A percentile compares a stretch with the other conserved stretches of the same genome.
phyloP scores from a whole-genome alignment of 2,888 invertebrate species.

The Cremastinae sp. region DNA sequence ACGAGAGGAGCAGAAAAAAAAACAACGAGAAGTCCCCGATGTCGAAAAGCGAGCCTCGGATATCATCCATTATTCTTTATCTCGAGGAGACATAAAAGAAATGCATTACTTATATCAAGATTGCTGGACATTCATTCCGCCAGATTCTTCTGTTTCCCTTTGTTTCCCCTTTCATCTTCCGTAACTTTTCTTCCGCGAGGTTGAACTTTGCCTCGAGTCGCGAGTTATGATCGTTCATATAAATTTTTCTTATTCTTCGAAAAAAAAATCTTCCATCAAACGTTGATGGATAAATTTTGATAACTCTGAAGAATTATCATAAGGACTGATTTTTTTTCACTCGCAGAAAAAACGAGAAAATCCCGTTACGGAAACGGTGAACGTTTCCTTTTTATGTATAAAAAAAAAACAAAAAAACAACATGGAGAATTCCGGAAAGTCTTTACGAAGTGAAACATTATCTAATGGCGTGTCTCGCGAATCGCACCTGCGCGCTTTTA shows the following conservation, averaged over 20 bases:
- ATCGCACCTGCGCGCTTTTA: constrained; percentile 53
- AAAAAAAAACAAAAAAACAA: background rate
- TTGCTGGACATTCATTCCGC: constrained; percentile 72
- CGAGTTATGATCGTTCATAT: constrained; percentile 48
- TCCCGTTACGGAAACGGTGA: constrained; percentile 20
- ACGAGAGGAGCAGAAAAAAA: constrained; percentile 27
- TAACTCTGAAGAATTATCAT: too few relatives aligned
- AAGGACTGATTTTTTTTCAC: background rate
- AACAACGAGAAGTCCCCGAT: constrained; percentile 70
- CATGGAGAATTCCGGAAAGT: constrained; percentile 5
- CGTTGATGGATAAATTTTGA: background rate
- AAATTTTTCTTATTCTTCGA: constrained; percentile 22
- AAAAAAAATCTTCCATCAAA: constrained; percentile 5
- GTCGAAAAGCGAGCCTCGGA: constrained; percentile 66
- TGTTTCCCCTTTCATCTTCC: constrained; percentile 23
- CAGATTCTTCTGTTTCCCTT: constrained; percentile 59
- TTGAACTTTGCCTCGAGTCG: constrained; percentile 47
- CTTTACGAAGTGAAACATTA: constrained; percentile 40
- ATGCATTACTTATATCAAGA: constrained; percentile 79
- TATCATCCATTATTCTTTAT: constrained; percentile 79
- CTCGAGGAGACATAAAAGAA: constrained; percentile 77
- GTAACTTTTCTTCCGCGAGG: constrained; percentile 18
- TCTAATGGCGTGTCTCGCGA: constrained; percentile 35
- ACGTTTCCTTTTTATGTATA: background rate
- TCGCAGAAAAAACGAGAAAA: background rate